Evolutionary conservation across 2,888 invertebrate species (phyloP).

Genomic region (Vesta saturnalis): DNA sequence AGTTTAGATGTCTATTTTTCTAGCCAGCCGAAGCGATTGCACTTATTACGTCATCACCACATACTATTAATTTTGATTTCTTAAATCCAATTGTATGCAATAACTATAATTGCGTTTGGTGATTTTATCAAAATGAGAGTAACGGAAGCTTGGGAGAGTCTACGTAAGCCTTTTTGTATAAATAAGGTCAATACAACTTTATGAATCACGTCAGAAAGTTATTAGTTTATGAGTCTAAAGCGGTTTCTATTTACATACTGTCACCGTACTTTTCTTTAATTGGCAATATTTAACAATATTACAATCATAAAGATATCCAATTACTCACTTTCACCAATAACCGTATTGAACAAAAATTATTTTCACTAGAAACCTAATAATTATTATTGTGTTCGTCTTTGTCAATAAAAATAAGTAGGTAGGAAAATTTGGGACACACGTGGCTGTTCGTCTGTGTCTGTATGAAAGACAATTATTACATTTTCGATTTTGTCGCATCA

Average conservation of each 20-base stretch:
- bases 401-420: too few species aligned
- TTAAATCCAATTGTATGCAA: too few species aligned
- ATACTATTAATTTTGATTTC: too few species aligned
- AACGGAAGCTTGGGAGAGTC: too few species aligned
- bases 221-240: background rate
- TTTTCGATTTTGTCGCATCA: slow-evolving; percentile 20
- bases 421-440: background rate
- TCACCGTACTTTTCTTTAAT: too few species aligned
- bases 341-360: background rate
- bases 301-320: background rate
- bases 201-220: background rate
- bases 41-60: too few species aligned
- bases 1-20: too few species aligned
- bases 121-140: too few species aligned
- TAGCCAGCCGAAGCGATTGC: too few species aligned
- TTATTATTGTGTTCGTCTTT: background rate
- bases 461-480: background rate
- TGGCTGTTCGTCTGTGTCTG: background rate
- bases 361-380: background rate
- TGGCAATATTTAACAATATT: too few species aligned
- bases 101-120: too few species aligned
- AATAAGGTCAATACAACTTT: background rate
- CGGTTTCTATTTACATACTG: slow-evolving; percentile 1
- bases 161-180: too few species aligned
- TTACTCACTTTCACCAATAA: background rate